Evolutionary conservation across 2,113 vertebrate species (phyloP), one percentile per base, ranked within the genome.

Genomic region (Chloebia gouldiae): DNA sequence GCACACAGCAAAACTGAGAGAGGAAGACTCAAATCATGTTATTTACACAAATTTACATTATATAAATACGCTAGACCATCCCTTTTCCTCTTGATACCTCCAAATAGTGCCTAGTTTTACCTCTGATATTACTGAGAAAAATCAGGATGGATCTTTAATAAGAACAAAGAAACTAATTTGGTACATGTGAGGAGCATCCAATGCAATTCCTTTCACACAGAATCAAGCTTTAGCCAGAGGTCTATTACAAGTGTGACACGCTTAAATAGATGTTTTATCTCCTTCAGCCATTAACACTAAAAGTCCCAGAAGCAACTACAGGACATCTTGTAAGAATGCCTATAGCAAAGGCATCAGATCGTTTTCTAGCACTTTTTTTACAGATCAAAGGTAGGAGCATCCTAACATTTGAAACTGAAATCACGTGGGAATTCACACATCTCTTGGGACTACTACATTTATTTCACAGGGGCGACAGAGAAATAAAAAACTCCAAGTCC

Each of bases 401-500:
- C 35, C 47, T 59, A 73, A 53, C 1, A 39, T 45, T 63, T 78
- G 64, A 90, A 91, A 63, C 10, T 31, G 39, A 88, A 91, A 59
- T 70, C 14, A 35, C 3, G 10, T 9, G 35, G n/a, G 13, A 65
- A 81, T 85, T 57, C 31, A 39, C 0, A 0, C 9, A 64, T 65
- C 37, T 81, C 65, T 81, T 76, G 27, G 31, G 53, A 60, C 39
- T 28, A 25, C 11, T 49, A 40, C 35, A 44, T 88, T 82, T 93
- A 59, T 90, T 93, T 87, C 59, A 72, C 5, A 39, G 7, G 15
- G 7, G 6, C 30, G 60, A 24, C n/a, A 90, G 42, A 63, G 47
- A 68, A 64, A 37, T 3, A 51, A 71, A 78, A 63, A 10, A 50
- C 20, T 76, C 20, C 39, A 79, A 73, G 39, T 87, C 20, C 27